These are phyloP conservation scores for Sebastes nivosus DNA, from an alignment of 2,797 vertebrate genomes.

Conservation along the genomic window DNA sequence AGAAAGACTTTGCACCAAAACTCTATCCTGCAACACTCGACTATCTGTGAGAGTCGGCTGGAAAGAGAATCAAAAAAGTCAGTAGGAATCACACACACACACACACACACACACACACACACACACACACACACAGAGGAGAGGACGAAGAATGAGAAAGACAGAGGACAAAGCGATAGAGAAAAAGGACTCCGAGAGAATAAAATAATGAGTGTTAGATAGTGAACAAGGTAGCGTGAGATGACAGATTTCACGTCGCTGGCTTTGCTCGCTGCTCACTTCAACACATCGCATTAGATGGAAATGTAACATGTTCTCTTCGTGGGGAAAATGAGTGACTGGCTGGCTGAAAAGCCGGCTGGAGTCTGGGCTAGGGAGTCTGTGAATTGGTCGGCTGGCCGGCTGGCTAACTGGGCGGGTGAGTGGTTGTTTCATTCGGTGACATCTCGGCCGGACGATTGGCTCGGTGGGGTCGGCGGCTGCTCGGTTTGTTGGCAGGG, in stretches of 20 bases:
- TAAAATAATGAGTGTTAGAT: constrained; percentile 55
- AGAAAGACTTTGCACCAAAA: constrained; percentile 35
- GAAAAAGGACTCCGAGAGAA: constrained; percentile 18
- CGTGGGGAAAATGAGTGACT: constrained; percentile 9
- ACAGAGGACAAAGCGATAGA: constrained; percentile 20
- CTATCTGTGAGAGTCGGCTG: not conserved
- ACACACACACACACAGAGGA: not conserved
- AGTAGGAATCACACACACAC: not conserved
- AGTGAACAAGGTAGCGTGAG: constrained; percentile 38
- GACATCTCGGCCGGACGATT: constrained; percentile 4
- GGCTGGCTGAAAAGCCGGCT: not conserved
- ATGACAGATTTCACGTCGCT: constrained; percentile 50
- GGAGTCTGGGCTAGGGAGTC: not conserved
- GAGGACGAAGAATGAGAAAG: constrained; percentile 9
- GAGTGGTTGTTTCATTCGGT: constrained; percentile 12
- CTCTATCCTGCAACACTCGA: constrained; percentile 22
- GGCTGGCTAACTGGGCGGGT: not conserved
- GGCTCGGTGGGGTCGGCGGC: not conserved
- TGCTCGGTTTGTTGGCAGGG: not conserved
- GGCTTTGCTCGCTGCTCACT: constrained; percentile 29
- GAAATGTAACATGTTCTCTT: constrained; percentile 35
- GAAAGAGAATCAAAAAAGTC: constrained; percentile 16
- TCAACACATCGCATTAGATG: constrained; percentile 32
- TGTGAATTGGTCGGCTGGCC: not conserved
- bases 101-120: not conserved